Base-by-base conservation (phyloP, 2,888 invertebrate genomes). In the Chrysodeixis includens region DNA sequence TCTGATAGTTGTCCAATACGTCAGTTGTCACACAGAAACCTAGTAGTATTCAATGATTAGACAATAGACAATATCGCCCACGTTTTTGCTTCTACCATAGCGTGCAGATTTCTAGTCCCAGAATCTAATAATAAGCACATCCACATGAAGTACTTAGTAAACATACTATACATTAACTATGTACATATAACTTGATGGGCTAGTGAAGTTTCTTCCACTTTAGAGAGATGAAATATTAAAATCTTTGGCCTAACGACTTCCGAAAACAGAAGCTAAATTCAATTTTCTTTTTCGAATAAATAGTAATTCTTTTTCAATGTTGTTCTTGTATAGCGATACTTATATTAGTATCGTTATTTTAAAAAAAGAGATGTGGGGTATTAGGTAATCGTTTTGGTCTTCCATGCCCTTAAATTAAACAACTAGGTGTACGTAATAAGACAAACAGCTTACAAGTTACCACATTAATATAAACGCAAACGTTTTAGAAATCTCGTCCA, bases 101-200 rank as follows among this genome's bases (percentile, higher is more conserved):
- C 57, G 63, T 56, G 30, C 62, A 69, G 76, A 74, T 76, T 76
- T 76, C 77, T 77, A 74, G 69, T 56, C 68, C 58, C 71, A 68
- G 54, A 56, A 56, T 55, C 51, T 55, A 58, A 65, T 58, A 76
- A 74, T 57, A 53, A 66, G 62, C 61, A 62, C 66, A 70, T 75
- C 74, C 56, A 55, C 26, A 26, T 26, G 26, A 26, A 26, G 26
- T 26, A 26, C 26, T 26, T 26, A 26, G 6, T 26, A 6, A 4
- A 26, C 26, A 26, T 26, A 26, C 26, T 26, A 26, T 26, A 4
- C 26, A 26, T 26, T 26, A 26, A 26, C 26, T 26, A 26, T 4
- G 26, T 26, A 26, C 26, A 26, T 26, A n/a, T n/a, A n/a, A n/a
- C n/a, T n/a, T n/a, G n/a, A n/a, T n/a, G n/a, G n/a, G n/a, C n/a